These are phyloP conservation scores for Agrochola lota DNA, from an alignment of 2,888 invertebrate species.

Conservation along the genomic window DNA sequence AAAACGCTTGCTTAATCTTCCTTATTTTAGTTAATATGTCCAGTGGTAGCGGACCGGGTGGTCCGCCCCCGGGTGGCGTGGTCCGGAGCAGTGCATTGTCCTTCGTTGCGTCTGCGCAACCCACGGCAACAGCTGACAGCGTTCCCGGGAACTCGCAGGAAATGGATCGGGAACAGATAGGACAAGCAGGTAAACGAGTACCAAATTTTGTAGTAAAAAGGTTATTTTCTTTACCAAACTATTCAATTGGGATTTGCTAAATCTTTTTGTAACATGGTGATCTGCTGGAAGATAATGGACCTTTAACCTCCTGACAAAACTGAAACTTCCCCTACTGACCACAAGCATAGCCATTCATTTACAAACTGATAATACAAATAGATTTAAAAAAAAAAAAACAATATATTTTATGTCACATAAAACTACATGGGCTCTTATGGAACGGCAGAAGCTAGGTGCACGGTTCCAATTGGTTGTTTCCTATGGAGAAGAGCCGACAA, in stretches of 20 bases:
- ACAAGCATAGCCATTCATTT: no score
- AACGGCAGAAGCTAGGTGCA: no score
- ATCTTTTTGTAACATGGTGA: not conserved
- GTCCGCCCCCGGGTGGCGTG: slow-evolving; percentile 75
- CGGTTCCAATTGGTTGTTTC: no score
- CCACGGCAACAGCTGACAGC: slow-evolving; percentile 67
- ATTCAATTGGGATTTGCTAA: not conserved
- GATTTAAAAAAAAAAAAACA: no score
- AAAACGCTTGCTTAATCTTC: not conserved
- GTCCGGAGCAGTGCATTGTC: slow-evolving; percentile 83
- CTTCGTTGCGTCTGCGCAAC: slow-evolving; percentile 83
- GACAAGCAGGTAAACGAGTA: slow-evolving; percentile 72
- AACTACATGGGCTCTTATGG: no score
- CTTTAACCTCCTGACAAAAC: no score
- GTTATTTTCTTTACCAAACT: not conserved
- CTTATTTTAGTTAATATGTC: slow-evolving; percentile 71
- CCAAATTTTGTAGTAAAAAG: not conserved
- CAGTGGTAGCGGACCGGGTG: slow-evolving; percentile 69
- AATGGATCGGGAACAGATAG: slow-evolving; percentile 72
- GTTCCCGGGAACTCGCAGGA: slow-evolving; percentile 60
- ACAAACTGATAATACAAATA: no score
- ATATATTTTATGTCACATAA: no score
- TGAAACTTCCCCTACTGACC: not conserved
- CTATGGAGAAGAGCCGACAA: no score
- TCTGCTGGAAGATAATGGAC: not conserved